Evolutionary conservation across 2,113 vertebrate genomes (phyloP), one percentile per base, ranked within the genome.

Genomic region (Pseudopipra pipra): DNA sequence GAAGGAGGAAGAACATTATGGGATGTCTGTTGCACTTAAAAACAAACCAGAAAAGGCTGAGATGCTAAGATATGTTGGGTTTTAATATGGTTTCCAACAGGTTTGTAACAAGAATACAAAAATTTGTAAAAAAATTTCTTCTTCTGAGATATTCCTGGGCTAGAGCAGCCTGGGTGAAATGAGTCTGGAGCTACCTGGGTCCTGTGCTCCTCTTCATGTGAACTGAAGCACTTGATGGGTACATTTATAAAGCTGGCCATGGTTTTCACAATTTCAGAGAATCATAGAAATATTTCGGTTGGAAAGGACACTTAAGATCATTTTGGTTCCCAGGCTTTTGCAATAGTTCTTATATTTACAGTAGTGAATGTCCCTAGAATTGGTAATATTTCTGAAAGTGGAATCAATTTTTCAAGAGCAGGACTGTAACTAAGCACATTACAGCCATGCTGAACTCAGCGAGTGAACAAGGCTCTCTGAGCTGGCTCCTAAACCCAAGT

Each of bases 371-470:
- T 33, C 76, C 87, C 78, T 44, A 73, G 80, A 93, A 91, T 73
- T 20, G 5, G 87, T 80, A 89, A 91, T 89, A 96, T 96, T 96
- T 91, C 81, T 85, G 55, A 89, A 90, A 94, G 75, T 65, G 31
- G 82, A 88, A 94, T 96, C 90, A 88, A 88, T 93, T 97, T 95
- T 95, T 95, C 76, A 94, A 96, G 87, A 85, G 81, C 76, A 67
- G 47, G 27, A 80, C 85, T 95, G 93, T 93, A 95, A 96, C 85
- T 94, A 96, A 97, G 79, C 79, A 93, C 65, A 71, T 96, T 96
- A 92, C 31, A 84, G 61, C 52, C 68, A 43, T 90, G 93, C 90
- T 93, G 93, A 96, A 96, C 90, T 97, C 95, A 96, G 95, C 47
- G 0, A 91, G 47, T 51, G 59, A 92, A 89, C 72, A 90, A 67